These are phyloP conservation scores for Drosophila miranda DNA, from an alignment of 1,140 invertebrate species.

Conservation along the genomic window DNA sequence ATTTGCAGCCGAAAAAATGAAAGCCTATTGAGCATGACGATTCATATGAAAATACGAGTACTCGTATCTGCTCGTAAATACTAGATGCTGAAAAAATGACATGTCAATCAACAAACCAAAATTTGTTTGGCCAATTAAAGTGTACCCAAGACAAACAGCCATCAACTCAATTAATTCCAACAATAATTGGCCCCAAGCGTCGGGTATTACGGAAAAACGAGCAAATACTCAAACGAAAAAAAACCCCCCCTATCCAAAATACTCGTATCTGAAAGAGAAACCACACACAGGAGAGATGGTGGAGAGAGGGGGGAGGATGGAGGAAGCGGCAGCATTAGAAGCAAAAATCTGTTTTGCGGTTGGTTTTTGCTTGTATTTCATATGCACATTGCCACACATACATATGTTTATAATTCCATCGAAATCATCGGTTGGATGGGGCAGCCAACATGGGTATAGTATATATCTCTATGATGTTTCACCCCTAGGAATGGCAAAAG, in stretches of 20 bases:
- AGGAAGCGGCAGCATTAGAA: background rate
- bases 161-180: constrained; percentile 25
- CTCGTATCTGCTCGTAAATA: background rate
- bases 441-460: no score
- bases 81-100: no score
- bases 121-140: constrained; percentile 20
- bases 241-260: background rate
- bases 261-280: constrained; percentile 2
- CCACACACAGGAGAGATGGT: constrained; percentile 2
- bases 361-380: constrained; percentile 22
- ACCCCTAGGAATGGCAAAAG: no score
- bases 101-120: background rate
- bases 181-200: constrained; percentile 27
- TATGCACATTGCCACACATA: constrained; percentile 1
- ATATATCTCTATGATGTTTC: no score
- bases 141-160: constrained; percentile 18
- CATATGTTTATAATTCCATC: background rate
- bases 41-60: constrained; percentile 15
- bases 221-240: constrained; percentile 1
- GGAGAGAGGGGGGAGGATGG: background rate
- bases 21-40: background rate
- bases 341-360: constrained; percentile 37
- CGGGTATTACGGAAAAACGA: constrained; percentile 12
- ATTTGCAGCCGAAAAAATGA: background rate
- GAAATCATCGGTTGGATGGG: no score